These are phyloP conservation scores for Eristalinus sepulchralis DNA, from an alignment of 2,888 invertebrate genomes.

Conservation along the genomic window DNA sequence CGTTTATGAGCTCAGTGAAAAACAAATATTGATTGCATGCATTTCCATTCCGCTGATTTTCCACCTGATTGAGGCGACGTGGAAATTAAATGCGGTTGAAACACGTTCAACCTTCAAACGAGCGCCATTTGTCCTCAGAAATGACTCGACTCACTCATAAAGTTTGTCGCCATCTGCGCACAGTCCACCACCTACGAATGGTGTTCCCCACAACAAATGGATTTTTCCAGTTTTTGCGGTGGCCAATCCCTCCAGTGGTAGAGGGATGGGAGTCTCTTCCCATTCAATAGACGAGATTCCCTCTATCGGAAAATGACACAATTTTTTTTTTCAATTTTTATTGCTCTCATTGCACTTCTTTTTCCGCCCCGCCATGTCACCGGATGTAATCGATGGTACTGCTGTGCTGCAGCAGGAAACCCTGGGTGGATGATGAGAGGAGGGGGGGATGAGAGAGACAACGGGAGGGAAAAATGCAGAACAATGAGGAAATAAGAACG, in stretches of 20 bases:
- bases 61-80: constrained; percentile 37
- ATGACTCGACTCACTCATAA: constrained; percentile 28
- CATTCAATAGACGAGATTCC: constrained; percentile 13
- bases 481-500: constrained; percentile 36
- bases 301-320: constrained; percentile 22
- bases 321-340: constrained; percentile 46
- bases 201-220: background rate
- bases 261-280: background rate
- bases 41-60: constrained; percentile 11
- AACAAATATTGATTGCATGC: too few relatives aligned
- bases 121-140: constrained; percentile 11
- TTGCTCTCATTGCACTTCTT: constrained; percentile 1
- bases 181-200: background rate
- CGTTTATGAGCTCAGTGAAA: too few relatives aligned
- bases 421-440: background rate
- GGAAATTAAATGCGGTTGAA: constrained; percentile 38
- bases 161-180: background rate
- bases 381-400: constrained; percentile 45
- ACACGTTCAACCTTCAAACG: background rate
- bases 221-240: constrained; percentile 25
- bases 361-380: constrained; percentile 18
- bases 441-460: background rate
- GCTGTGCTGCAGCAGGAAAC: background rate
- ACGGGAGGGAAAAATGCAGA: background rate
- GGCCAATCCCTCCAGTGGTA: background rate